Percentiles rank a stretch among this genome's conserved stretches.
Evolutionary conservation across 2,113 vertebrate genomes (phyloP).

Genomic region (Notarius lentiginosus): DNA sequence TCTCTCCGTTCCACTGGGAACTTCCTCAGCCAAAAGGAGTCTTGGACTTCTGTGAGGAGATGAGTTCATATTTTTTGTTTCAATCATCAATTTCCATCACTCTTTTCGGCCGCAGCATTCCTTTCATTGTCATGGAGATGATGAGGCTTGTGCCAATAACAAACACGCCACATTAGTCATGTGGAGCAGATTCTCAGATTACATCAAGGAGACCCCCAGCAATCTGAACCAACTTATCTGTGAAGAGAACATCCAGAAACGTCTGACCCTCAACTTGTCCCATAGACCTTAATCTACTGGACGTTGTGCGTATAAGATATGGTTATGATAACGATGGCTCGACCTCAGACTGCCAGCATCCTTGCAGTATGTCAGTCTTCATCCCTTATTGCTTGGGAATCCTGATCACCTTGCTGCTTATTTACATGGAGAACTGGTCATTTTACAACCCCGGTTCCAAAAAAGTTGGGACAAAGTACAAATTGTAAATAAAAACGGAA

Average conservation of each 20-base stretch:
- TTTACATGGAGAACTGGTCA: neutral
- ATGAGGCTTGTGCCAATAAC: constrained; percentile 10
- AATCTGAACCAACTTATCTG: neutral
- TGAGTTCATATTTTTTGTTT: neutral
- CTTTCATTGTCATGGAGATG: constrained; percentile 32
- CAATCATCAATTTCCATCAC: neutral
- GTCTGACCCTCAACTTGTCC: neutral
- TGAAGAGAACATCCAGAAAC: neutral
- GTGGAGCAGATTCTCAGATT: constrained; percentile 48
- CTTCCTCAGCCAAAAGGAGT: neutral
- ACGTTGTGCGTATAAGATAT: neutral
- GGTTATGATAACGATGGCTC: neutral
- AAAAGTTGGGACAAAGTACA: too few species aligned
- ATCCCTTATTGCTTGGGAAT: neutral
- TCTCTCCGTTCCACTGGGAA: neutral
- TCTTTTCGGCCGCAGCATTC: neutral
- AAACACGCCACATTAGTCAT: constrained; percentile 39
- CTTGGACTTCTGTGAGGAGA: neutral
- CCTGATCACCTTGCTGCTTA: too few species aligned
- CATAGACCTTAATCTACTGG: too few species aligned
- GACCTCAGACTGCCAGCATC: neutral
- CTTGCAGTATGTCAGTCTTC: neutral
- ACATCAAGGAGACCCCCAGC: constrained; percentile 14
- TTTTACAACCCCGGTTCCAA: too few species aligned
- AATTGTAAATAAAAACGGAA: too few species aligned